Evolutionary conservation across 1,140 invertebrate species (phyloP).

Genomic region (Drosophila ironensis): DNA sequence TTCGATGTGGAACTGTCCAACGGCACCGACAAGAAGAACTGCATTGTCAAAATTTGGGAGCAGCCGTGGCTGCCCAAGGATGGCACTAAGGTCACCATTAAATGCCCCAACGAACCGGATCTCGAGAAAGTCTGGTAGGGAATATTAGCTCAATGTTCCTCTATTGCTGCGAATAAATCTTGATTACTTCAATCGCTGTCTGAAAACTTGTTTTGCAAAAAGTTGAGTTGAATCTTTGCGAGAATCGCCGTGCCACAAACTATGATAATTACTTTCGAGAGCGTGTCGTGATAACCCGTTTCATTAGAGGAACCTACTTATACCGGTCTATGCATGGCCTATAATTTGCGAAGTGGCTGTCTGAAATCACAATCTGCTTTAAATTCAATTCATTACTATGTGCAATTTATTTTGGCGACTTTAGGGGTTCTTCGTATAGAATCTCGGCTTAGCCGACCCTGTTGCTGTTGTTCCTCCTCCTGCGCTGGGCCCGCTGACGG

Average conservation of each 20-base stretch:
- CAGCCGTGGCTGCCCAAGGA: background rate
- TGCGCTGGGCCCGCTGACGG: slow-evolving; percentile 13
- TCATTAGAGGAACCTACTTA: no score
- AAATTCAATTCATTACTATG: background rate
- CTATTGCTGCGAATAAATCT: background rate
- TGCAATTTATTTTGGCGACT: background rate
- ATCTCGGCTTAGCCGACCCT: background rate
- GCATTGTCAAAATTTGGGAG: background rate
- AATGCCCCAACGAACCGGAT: background rate
- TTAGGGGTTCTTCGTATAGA: background rate
- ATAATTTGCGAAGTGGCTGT: no score
- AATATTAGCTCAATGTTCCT: background rate
- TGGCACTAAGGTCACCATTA: background rate
- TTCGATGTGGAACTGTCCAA: background rate
- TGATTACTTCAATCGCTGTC: background rate
- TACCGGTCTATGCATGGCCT: no score
- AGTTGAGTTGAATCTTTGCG: background rate
- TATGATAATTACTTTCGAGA: background rate
- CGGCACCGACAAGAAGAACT: background rate
- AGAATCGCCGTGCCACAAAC: background rate
- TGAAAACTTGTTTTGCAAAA: background rate
- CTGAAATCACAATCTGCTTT: no score
- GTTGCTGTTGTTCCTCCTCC: slow-evolving; percentile 2
- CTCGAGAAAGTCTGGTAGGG: background rate
- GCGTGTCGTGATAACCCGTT: background rate